phyloP scores from a whole-genome alignment of 2,113 vertebrate species.

The Cyphomyrus plagiostoma region DNA sequence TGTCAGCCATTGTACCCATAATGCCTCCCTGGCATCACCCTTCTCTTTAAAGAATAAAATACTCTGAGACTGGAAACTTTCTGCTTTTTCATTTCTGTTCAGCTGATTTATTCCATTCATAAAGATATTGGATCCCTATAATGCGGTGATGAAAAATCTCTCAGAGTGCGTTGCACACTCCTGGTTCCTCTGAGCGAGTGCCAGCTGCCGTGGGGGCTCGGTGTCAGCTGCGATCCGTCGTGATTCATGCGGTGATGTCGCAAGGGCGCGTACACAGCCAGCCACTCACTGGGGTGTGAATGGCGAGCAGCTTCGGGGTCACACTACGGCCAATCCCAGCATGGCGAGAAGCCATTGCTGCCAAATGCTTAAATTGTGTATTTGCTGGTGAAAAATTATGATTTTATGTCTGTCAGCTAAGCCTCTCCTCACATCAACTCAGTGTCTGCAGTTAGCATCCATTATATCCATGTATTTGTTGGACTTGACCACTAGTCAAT shows the following conservation, averaged over 20 bases:
- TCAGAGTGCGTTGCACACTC: slow-evolving; percentile 20
- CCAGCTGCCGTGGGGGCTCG: slow-evolving; percentile 29
- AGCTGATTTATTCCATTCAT: slow-evolving; percentile 27
- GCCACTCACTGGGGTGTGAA: not conserved
- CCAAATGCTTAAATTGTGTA: not conserved
- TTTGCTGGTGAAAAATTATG: not conserved
- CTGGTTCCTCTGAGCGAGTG: slow-evolving; percentile 16
- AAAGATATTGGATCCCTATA: slow-evolving; percentile 9
- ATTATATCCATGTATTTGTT: not conserved
- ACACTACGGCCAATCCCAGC: not conserved
- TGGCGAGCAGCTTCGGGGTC: not conserved
- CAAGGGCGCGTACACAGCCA: not conserved
- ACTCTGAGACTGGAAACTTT: slow-evolving; percentile 13
- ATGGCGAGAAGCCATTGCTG: not conserved
- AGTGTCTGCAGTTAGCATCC: not conserved
- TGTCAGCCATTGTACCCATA: not conserved
- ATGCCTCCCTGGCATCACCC: not conserved
- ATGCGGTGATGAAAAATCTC: slow-evolving; percentile 19
- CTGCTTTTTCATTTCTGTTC: slow-evolving; percentile 23
- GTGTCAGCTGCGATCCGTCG: slow-evolving; percentile 36
- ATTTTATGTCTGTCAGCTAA: not conserved
- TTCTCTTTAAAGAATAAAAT: slow-evolving; percentile 12
- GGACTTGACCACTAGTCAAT: not conserved
- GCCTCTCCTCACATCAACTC: not conserved
- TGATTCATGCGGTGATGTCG: not conserved